Conservation (phyloP, 2,113 vertebrate species). For the Neopipo cinnamomea region DNA sequence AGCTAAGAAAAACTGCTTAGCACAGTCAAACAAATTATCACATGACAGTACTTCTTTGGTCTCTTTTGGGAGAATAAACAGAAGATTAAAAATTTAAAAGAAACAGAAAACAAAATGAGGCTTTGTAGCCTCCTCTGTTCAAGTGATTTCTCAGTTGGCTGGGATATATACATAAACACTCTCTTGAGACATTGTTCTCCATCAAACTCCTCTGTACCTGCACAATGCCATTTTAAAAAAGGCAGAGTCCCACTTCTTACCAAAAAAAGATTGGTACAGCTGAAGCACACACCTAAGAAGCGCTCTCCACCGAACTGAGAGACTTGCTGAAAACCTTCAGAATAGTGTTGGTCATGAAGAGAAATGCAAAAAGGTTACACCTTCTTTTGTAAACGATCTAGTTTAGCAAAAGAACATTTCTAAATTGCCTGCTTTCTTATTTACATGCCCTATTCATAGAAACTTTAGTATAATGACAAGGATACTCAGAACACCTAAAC, state of each 20-base stretch:
- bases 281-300: background rate
- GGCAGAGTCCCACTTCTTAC: background rate
- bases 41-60: background rate
- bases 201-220: background rate
- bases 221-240: background rate
- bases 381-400: background rate
- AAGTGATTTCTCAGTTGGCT: background rate
- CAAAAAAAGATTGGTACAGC: background rate
- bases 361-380: background rate
- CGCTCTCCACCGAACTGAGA: background rate
- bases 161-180: background rate
- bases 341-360: background rate
- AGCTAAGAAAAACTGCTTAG: background rate
- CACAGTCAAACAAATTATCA: background rate
- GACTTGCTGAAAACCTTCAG: background rate
- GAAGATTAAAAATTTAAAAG: background rate
- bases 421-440: background rate
- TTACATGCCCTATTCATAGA: background rate
- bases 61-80: background rate
- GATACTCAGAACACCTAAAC: background rate
- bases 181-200: background rate
- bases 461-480: background rate
- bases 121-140: background rate
- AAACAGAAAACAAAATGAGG: background rate
- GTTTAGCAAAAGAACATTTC: background rate